These are phyloP conservation scores for Diachrysia chrysitis DNA, from an alignment of 2,888 invertebrate species.

Conservation along the genomic window DNA sequence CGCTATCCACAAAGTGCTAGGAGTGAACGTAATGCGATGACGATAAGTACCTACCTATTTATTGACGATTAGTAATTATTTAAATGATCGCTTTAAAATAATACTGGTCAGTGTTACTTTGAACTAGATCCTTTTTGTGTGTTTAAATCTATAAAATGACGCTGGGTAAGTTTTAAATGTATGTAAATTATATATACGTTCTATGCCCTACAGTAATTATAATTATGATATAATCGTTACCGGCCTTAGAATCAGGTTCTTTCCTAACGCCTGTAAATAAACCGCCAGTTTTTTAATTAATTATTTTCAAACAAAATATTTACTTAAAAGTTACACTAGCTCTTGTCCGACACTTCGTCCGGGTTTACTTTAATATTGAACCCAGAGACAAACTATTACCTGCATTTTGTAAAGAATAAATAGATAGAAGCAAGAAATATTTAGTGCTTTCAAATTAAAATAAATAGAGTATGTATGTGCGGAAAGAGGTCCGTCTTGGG, in stretches of 20 bases:
- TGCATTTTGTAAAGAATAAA: too few species aligned
- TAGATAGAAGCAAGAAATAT: too few species aligned
- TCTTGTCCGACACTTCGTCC: too few species aligned
- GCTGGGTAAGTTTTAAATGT: slow-evolving; percentile 56
- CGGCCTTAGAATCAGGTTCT: not conserved
- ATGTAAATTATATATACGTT: slow-evolving; percentile 13
- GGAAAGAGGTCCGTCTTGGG: too few species aligned
- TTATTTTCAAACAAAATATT: not conserved
- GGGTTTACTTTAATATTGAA: too few species aligned
- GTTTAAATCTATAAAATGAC: slow-evolving; percentile 60
- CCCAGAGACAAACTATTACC: too few species aligned
- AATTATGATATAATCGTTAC: not conserved
- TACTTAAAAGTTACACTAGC: too few species aligned
- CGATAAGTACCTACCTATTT: slow-evolving; percentile 38
- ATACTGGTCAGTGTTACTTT: slow-evolving; percentile 41
- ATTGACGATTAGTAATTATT: slow-evolving; percentile 51
- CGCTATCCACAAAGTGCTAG: slow-evolving; percentile 20
- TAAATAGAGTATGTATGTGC: too few species aligned
- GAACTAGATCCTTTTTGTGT: slow-evolving; percentile 29
- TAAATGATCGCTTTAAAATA: slow-evolving; percentile 19
- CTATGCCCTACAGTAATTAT: too few species aligned
- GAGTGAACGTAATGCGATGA: slow-evolving; percentile 33
- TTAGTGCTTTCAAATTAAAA: too few species aligned
- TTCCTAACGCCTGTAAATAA: not conserved
- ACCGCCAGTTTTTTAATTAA: not conserved